Percentiles rank a stretch among this genome's conserved stretches.
phyloP scores from a whole-genome alignment of 2,888 invertebrate species.

The Macrophya alboannulata region DNA sequence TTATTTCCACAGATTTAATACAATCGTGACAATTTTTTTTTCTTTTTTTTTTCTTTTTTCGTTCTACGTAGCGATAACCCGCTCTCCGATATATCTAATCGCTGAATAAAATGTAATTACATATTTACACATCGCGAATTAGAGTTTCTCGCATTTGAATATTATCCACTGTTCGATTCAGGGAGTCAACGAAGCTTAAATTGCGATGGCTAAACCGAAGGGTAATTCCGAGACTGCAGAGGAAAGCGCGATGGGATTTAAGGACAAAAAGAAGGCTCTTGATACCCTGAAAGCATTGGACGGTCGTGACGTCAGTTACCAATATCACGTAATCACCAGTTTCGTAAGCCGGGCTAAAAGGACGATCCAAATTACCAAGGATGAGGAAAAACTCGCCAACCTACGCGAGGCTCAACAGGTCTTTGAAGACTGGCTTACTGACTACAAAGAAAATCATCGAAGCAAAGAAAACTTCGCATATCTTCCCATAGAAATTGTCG shows the following conservation, averaged over 20 bases:
- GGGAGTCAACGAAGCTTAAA: not conserved
- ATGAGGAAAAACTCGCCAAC: constrained; percentile 86
- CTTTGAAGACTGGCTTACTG: constrained; percentile 87
- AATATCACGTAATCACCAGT: constrained; percentile 85
- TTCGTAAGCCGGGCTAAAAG: constrained; percentile 83
- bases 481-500: constrained; percentile 84
- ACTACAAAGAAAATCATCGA: constrained; percentile 86
- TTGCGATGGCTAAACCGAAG: constrained; percentile 73
- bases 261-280: constrained; percentile 87
- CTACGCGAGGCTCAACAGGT: constrained; percentile 86
- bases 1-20: not conserved
- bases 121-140: not conserved
- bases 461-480: constrained; percentile 88
- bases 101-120: not conserved
- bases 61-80: constrained; percentile 14
- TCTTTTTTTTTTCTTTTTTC: not conserved
- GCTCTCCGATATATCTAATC: not conserved
- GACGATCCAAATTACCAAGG: constrained; percentile 85
- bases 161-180: constrained; percentile 3
- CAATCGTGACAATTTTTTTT: not conserved
- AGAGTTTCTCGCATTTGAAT: not conserved
- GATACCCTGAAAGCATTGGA: constrained; percentile 86
- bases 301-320: constrained; percentile 85
- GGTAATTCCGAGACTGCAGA: constrained; percentile 70
- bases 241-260: constrained; percentile 87